Evolutionary conservation across 2,888 invertebrate species (phyloP), one percentile per base, ranked within the genome.

Genomic region (Cephus sareptanus): DNA sequence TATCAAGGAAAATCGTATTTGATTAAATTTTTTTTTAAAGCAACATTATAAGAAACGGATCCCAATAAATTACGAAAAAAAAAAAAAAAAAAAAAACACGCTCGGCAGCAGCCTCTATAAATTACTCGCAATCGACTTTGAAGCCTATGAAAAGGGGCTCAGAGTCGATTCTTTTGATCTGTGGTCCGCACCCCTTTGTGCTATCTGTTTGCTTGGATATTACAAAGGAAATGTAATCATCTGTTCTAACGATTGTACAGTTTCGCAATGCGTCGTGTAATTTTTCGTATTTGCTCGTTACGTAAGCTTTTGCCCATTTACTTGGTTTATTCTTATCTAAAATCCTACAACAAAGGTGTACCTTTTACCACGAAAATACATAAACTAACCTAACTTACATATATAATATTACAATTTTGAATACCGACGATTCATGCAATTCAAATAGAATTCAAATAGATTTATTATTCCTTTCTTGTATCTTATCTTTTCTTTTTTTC

Each of bases 111-210:
- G 23, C 23, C 9, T 15, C 40, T 23, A 23, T 23, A 56, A 56
- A 56, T 56, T 56, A 56, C 34, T 75, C 15, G 34, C 73, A 79
- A 80, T 80, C 75, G 76, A 79, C 23, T 35, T 35, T 73, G 40
- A 23, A 56, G 40, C 6, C 40, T 23, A 56, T 23, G 23, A 56
- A n/a, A 69, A 69, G 69, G 30, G 73, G 37, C 15, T 56, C 23
- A 15, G 40, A 77, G 73, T 35, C 74, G 75, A 79, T 82, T 34
- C 76, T 81, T 81, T 77, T 78, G 78, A 81, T 78, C 75, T 35
- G 33, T 13, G 75, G 34, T 81, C 69, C 73, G 68, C 77, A 30
- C 74, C 76, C 76, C n/a, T 76, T 75, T 9, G 56, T 56, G 23
- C 56, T 56, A 23, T 56, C 56, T 23, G 23, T 56, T 56, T 23